Evolutionary conservation across 2,888 invertebrate species (phyloP), one percentile per base, ranked within the genome.

Genomic region (Hylaea fasciaria): DNA sequence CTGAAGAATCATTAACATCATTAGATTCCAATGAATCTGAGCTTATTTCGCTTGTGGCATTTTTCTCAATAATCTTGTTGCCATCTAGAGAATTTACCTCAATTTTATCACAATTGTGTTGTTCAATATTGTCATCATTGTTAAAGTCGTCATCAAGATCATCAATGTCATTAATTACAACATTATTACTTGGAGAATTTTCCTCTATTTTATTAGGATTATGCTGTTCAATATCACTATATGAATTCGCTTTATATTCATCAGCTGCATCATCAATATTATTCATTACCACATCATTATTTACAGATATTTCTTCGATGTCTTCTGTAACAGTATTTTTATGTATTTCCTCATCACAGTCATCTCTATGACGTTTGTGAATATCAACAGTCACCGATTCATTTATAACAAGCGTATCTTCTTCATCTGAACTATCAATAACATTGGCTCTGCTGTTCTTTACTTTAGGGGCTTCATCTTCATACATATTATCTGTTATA

Each of bases 391-490:
- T 53, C 13, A 73, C 61, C 50, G 75, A 65, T 63, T 78, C 65
- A 60, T 76, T 78, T 8, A 78, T 69, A 46, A 67, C 56, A 13
- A 62, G 53, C 2, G 68, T 57, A 44, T 77, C 76, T 52, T 67
- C 81, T 43, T 84, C 82, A 43, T 77, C 80, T 16, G 78, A 76
- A 61, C 72, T 72, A 43, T 68, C 59, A 32, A 58, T 57, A 12
- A 53, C 49, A 54, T 46, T 50, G 28, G 51, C 48, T 41, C 43
- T 60, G 41, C 61, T 64, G 29, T 17, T 48, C n/a, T 60, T 57
- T 32, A 12, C 12, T 41, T 13, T 53, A n/a, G 39, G 14, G 45
- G 16, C 16, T 37, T 46, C 41, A 22, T 54, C 47, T 16, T 29
- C 46, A 48, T 59, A 40, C 10, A 39, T 14, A 12, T 43, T 35